Conservation (phyloP, 2,888 invertebrate genomes). For the Andrena praecox region DNA sequence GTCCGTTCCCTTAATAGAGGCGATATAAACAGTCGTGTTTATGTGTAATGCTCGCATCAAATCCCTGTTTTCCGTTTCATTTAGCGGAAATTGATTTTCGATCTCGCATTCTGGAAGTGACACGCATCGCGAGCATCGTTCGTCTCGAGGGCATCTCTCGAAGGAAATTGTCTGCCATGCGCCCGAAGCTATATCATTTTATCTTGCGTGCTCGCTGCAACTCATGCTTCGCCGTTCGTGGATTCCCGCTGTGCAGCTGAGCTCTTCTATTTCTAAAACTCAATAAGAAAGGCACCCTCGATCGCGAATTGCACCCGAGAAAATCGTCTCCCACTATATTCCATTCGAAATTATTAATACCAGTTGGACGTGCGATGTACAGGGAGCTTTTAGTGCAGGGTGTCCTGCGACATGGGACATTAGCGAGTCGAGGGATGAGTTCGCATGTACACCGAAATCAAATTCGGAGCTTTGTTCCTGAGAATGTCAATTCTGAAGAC, state of each 20-base stretch:
- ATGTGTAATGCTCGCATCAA: conserved; percentile 51
- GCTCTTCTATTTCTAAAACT: conserved; percentile 24
- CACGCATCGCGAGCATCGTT: conserved; percentile 57
- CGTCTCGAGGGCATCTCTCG: conserved; percentile 53
- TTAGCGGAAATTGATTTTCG: conserved; percentile 67
- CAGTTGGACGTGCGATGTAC: not conserved
- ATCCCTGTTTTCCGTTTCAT: conserved; percentile 64
- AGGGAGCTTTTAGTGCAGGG: no score
- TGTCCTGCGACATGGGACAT: no score
- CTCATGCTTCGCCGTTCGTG: not conserved
- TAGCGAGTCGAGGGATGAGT: no score
- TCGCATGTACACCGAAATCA: no score
- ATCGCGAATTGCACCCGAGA: not conserved
- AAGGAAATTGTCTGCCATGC: conserved; percentile 67
- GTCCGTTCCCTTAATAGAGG: conserved; percentile 15
- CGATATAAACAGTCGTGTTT: conserved; percentile 29
- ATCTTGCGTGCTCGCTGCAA: conserved; percentile 19
- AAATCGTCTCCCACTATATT: not conserved
- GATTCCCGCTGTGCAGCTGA: conserved; percentile 2
- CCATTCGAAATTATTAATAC: not conserved
- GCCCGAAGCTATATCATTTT: conserved; percentile 35
- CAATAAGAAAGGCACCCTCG: conserved; percentile 1
- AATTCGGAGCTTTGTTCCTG: no score
- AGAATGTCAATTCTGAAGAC: no score
- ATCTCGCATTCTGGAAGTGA: conserved; percentile 65